Conservation (phyloP, 2,113 vertebrate species). For the Seriola aureovittata region DNA sequence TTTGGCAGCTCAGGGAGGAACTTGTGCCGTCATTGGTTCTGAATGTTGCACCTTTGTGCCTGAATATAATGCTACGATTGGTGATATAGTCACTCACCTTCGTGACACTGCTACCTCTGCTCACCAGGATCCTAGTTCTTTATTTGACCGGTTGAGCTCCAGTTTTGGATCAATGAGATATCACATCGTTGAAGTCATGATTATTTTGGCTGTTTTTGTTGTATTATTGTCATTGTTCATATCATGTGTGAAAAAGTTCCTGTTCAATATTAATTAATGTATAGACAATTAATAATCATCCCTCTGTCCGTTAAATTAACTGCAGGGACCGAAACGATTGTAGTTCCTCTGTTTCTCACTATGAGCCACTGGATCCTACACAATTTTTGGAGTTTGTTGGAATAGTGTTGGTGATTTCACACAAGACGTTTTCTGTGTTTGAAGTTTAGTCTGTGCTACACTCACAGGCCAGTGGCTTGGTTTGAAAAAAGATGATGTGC, state of each 20-base stretch:
- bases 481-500: neutral
- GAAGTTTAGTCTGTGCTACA: neutral
- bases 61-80: slow-evolving; percentile 54
- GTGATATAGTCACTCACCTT: slow-evolving; percentile 53
- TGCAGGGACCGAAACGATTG: neutral
- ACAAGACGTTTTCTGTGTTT: neutral
- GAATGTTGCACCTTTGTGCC: slow-evolving; percentile 73
- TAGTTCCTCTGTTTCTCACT: too few relatives aligned
- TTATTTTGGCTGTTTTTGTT: slow-evolving; percentile 37
- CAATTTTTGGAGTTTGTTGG: too few relatives aligned
- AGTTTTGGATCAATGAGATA: slow-evolving; percentile 20
- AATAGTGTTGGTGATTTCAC: neutral
- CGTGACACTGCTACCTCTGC: slow-evolving; percentile 11
- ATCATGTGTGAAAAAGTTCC: slow-evolving; percentile 53
- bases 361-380: neutral
- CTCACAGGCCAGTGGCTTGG: neutral
- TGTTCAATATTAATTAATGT: slow-evolving; percentile 15
- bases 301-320: neutral
- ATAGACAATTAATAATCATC: neutral
- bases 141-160: slow-evolving; percentile 41
- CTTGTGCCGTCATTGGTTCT: slow-evolving; percentile 58
- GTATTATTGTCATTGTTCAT: slow-evolving; percentile 38
- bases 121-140: slow-evolving; percentile 41
- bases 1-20: slow-evolving; percentile 60
- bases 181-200: slow-evolving; percentile 1